phyloP scores from a whole-genome alignment of 2,797 vertebrate genomes.

The Adelosebastes latens region DNA sequence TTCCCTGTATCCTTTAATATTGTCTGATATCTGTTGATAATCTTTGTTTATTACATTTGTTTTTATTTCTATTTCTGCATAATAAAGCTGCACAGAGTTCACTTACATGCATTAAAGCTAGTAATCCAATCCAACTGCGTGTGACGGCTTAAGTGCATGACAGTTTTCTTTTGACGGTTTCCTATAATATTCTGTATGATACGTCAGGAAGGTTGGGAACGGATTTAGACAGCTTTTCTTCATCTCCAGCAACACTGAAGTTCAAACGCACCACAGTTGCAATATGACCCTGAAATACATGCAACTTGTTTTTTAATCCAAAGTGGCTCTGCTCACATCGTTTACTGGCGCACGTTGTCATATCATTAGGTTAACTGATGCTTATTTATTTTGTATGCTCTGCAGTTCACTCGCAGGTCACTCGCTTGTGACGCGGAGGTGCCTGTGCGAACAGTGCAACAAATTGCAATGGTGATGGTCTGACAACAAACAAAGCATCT shows the following conservation, averaged over 20 bases:
- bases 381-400: background rate
- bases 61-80: background rate
- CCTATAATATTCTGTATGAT: background rate
- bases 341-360: background rate
- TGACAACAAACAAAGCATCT: constrained; percentile 12
- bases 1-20: background rate
- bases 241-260: background rate
- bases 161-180: background rate
- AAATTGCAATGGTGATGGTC: background rate
- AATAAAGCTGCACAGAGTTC: background rate
- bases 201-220: background rate
- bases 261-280: background rate
- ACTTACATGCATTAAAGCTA: background rate
- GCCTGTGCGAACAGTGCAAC: background rate
- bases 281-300: background rate
- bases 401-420: constrained; percentile 16
- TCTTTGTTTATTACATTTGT: background rate
- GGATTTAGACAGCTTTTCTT: background rate
- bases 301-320: background rate
- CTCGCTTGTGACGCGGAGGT: background rate
- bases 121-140: background rate
- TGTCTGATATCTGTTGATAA: background rate
- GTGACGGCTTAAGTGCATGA: background rate
- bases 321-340: background rate
- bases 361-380: constrained; percentile 4